Percentiles rank a stretch among this genome's conserved stretches.
These are phyloP conservation scores for Eurypyga helias DNA, from an alignment of 2,113 vertebrate genomes.

Conservation along the genomic window DNA sequence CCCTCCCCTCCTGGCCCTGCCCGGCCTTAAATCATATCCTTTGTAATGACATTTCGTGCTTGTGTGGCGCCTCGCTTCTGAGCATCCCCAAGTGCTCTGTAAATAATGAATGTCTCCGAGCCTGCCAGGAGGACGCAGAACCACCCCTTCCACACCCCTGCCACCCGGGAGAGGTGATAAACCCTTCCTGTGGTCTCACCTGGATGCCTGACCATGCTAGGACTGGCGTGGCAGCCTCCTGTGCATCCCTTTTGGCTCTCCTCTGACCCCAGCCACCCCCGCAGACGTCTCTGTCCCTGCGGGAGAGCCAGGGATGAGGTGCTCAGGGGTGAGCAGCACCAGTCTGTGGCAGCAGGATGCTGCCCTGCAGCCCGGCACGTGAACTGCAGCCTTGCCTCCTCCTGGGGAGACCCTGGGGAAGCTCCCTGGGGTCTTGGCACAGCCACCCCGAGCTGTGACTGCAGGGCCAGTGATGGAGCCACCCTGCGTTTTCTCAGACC, in stretches of 20 bases:
- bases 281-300: not conserved
- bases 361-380: accelerated
- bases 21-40: slow-evolving; percentile 60
- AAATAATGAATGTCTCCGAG: not conserved
- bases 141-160: not conserved
- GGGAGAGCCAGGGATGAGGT: not conserved
- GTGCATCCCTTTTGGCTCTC: not conserved
- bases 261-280: not conserved
- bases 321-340: not conserved
- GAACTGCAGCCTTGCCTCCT: not conserved
- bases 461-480: not conserved
- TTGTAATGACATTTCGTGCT: slow-evolving; percentile 68
- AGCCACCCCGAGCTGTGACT: accelerated
- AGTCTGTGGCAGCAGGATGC: not conserved
- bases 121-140: not conserved
- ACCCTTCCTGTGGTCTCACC: not conserved
- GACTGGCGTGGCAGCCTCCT: not conserved
- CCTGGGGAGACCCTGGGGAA: not conserved
- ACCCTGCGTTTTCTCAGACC: not conserved
- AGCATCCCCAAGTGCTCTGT: slow-evolving; percentile 56
- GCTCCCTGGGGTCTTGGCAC: not conserved
- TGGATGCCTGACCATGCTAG: accelerated
- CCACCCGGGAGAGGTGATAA: not conserved
- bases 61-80: slow-evolving; percentile 62
- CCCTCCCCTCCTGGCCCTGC: slow-evolving; percentile 37